Evolutionary conservation across 2,797 vertebrate genomes (phyloP), one percentile per base, ranked within the genome.

Genomic region (Alectoris magna): DNA sequence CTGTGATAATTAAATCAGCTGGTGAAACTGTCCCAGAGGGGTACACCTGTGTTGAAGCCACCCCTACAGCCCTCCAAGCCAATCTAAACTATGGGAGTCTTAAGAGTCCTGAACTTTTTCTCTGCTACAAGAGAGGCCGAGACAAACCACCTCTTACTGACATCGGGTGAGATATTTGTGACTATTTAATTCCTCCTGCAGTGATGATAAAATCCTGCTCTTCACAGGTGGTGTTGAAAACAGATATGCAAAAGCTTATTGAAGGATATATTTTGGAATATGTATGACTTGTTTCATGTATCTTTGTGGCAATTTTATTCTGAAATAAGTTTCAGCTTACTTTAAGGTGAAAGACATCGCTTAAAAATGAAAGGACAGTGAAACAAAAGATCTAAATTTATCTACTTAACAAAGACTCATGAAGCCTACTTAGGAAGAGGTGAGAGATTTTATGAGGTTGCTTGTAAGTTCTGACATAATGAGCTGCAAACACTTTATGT

Each of bases 81-180:
- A 99, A 99, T 96, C 98, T 99, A 77, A 99, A 99, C 95, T 99
- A 99, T 87, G 99, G 99, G 96, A 99, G 99, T 93, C 97, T 99
- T 8, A 99, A 99, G 98, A 99, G 99, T 95, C 99, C 99, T 6
- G 99, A 99, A 96, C 98, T 99, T 91, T 99, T 99, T 89, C 97
- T 99, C 83, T 99, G 99, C 97, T 99, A 99, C 93, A 99, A 98
- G 97, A 98, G 99, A 92, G 98, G 98, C 31, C 98, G 98, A 38
- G 98, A 98, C 81, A 99, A 99, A 93, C 96, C 98, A 70, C 99
- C 99, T 2, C 98, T 99, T 91, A 99, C 98, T 21, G 99, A 99
- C 87, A 97, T 99, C 0, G 99, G 99, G 99, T 99, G 94, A 98
- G 98, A 92, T 91, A 79, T 44, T 34, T 72, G 1, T 81, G 63